Conservation (phyloP, 2,888 invertebrate species). For the Clistopyga incitator region DNA sequence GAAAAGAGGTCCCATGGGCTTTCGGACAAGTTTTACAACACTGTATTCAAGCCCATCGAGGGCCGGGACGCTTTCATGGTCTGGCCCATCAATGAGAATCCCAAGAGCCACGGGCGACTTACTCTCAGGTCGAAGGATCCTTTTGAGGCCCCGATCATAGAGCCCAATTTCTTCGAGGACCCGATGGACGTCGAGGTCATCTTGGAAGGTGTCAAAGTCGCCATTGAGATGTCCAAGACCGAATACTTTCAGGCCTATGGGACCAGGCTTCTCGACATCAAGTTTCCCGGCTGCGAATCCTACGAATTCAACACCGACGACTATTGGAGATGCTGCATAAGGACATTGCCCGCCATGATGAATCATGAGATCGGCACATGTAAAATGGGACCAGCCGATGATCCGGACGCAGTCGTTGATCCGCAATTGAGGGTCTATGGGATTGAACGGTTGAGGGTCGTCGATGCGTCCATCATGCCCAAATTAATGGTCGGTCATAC, state of each 20-base stretch:
- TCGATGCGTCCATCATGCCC: slow-evolving; percentile 87
- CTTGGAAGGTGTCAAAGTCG: slow-evolving; percentile 86
- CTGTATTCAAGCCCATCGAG: slow-evolving; percentile 84
- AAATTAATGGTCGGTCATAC: slow-evolving; percentile 86
- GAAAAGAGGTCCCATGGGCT: slow-evolving; percentile 79
- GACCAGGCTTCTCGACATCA: slow-evolving; percentile 81
- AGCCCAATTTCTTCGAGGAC: slow-evolving; percentile 92
- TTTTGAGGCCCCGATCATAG: slow-evolving; percentile 89
- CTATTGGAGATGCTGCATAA: slow-evolving; percentile 89
- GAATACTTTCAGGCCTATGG: slow-evolving; percentile 84
- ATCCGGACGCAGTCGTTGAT: slow-evolving; percentile 86
- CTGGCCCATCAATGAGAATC: slow-evolving; percentile 90
- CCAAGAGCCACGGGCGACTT: slow-evolving; percentile 89
- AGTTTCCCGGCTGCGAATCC: slow-evolving; percentile 86
- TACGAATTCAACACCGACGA: slow-evolving; percentile 85
- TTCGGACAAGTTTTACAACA: slow-evolving; percentile 82
- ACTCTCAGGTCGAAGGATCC: slow-evolving; percentile 89
- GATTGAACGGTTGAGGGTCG: slow-evolving; percentile 85
- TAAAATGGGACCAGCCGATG: slow-evolving; percentile 86
- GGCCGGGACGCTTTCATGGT: slow-evolving; percentile 84
- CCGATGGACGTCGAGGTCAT: slow-evolving; percentile 82
- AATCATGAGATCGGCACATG: slow-evolving; percentile 88
- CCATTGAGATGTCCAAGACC: slow-evolving; percentile 84
- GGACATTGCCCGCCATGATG: slow-evolving; percentile 87
- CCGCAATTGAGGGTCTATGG: slow-evolving; percentile 85